Conservation (phyloP, 2,113 vertebrate genomes). For the Camelus dromedarius region DNA sequence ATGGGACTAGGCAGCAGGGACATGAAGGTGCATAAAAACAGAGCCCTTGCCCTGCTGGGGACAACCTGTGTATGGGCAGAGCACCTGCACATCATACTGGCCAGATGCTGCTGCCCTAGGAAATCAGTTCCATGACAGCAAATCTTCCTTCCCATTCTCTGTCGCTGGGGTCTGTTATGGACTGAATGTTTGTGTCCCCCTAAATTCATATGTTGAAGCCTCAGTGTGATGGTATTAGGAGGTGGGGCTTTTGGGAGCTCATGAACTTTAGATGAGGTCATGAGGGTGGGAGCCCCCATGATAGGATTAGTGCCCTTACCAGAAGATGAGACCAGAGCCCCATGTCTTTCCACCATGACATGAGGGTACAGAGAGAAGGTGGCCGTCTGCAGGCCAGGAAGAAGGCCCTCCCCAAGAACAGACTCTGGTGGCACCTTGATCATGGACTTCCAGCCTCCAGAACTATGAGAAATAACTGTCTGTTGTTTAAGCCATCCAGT, state of each 20-base stretch:
- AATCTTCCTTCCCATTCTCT: neutral
- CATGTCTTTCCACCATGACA: neutral
- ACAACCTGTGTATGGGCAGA: accelerated
- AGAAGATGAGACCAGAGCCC: neutral
- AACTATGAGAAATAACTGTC: neutral
- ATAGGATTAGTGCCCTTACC: neutral
- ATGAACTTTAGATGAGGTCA: neutral
- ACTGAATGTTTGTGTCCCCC: neutral
- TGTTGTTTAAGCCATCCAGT: too few species aligned
- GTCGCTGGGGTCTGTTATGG: neutral
- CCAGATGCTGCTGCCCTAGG: accelerated
- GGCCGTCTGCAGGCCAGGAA: neutral
- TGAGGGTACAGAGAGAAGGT: neutral
- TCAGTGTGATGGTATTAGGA: neutral
- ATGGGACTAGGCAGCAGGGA: neutral
- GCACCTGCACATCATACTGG: neutral
- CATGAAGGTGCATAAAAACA: neutral
- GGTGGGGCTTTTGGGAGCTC: neutral
- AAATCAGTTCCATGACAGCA: neutral
- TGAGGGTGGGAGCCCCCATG: neutral
- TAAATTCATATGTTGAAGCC: neutral
- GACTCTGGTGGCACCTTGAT: neutral
- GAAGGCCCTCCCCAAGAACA: neutral
- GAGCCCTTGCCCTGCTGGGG: neutral
- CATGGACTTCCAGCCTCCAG: neutral